phyloP scores from a whole-genome alignment of 2,797 vertebrate species.

The Poeciliopsis gracilis region DNA sequence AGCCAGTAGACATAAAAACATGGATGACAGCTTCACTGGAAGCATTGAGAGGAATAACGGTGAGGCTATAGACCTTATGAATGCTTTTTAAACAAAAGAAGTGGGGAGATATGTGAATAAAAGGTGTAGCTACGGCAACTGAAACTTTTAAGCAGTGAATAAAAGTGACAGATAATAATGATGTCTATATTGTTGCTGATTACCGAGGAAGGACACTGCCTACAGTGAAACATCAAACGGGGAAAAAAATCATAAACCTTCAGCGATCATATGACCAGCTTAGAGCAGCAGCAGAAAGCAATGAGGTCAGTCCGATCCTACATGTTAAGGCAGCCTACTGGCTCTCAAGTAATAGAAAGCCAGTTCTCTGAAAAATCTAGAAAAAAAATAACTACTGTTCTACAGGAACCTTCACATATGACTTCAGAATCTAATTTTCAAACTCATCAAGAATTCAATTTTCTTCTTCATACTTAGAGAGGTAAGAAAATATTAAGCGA shows the following conservation, averaged over 20 bases:
- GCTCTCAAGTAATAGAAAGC: neutral
- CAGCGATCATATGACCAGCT: neutral
- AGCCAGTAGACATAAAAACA: slow-evolving; percentile 7
- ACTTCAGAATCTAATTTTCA: neutral
- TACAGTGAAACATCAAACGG: neutral
- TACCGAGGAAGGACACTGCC: neutral
- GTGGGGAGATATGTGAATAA: neutral
- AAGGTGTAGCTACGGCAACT: neutral
- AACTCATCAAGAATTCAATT: neutral
- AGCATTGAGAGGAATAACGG: neutral
- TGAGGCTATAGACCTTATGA: neutral
- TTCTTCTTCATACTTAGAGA: neutral
- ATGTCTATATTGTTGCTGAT: neutral
- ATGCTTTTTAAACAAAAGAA: neutral
- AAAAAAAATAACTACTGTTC: neutral
- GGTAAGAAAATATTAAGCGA: neutral
- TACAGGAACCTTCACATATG: neutral
- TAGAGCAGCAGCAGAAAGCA: neutral
- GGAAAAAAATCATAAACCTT: neutral
- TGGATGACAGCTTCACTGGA: neutral
- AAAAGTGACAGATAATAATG: neutral
- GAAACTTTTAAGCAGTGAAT: neutral
- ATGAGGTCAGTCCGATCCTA: neutral
- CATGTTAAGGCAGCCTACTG: neutral
- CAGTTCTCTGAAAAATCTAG: neutral